Evolutionary conservation across 2,113 vertebrate genomes (phyloP), one percentile per base, ranked within the genome.

Genomic region (Seriola quinqueradiata): DNA sequence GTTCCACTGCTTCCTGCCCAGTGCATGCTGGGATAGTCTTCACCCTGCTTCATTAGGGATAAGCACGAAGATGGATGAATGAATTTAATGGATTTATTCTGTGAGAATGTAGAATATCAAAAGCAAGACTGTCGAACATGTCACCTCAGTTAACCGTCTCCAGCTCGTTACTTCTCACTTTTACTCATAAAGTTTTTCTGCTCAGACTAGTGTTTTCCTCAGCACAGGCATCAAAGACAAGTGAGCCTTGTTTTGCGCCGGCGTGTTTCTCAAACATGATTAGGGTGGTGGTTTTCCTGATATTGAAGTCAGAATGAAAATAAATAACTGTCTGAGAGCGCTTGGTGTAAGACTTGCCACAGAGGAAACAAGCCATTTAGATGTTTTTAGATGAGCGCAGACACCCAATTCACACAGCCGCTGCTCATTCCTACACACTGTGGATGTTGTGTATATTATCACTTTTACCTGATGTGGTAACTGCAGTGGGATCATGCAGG

Each of bases 341-440:
- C 5, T 11, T 14, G 23, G 64, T 67, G 13, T 42, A 32, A 23
- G 42, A 48, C 14, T 84, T 69, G 64, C 70, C 78, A 57, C 14
- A 71, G 71, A 77, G 84, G 82, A 87, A 87, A 32, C 19, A 8
- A 82, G 23, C 44, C 72, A 69, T 79, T 84, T 65, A 68, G 69
- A 70, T 79, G 32, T 73, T 78, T 75, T 68, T 40, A 78, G 54
- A 75, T 38, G 2, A 36, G 40, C 5, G 3, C 28, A 59, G 8
- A 60, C 40, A 75, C 50, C 50, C 21, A 21, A 57, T 36, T 7
- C 42, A 25, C 63, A 40, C 40, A 21, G 54, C 58, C 66, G 57
- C 36, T 70, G 21, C 19, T 8, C 25, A 69, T 61, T 75, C 32
- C 50, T 14, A 21, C 25, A 0, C 0, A 32, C 14, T 54, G 16